A percentile compares a stretch with the other conserved stretches of the same genome.
Evolutionary conservation across 92 coral and sea anemone species (phyloP).

Genomic region (Epizoanthus fatuus): DNA sequence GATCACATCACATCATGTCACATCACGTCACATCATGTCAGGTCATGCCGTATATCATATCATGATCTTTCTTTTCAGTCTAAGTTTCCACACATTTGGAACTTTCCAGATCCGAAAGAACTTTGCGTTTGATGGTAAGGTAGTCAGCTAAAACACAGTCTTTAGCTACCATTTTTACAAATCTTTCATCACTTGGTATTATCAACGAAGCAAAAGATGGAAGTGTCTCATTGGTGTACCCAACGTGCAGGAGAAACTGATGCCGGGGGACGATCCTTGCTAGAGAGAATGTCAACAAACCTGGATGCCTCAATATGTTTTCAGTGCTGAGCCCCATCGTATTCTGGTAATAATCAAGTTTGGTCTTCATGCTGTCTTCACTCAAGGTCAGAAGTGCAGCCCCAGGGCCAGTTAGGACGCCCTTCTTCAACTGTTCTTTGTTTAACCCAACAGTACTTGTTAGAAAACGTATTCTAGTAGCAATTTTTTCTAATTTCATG

Average conservation of each 20-base stretch:
- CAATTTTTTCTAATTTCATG: constrained; percentile 40
- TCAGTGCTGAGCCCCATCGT: constrained; percentile 29
- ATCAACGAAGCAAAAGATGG: constrained; percentile 24
- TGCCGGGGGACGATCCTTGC: constrained; percentile 29
- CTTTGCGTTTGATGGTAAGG: not conserved
- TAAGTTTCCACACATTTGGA: not conserved
- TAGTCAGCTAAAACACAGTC: constrained; percentile 8
- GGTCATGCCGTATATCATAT: not conserved
- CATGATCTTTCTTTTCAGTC: not conserved
- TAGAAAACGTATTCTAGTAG: constrained; percentile 29
- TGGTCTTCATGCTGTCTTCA: constrained; percentile 14
- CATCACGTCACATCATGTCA: too few species aligned
- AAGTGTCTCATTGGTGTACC: not conserved
- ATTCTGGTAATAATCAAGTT: constrained; percentile 34
- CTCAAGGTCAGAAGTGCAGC: constrained; percentile 32
- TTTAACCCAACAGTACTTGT: constrained; percentile 13
- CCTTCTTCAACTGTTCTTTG: constrained; percentile 30
- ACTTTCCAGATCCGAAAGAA: constrained; percentile 5
- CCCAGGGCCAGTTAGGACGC: constrained; percentile 32
- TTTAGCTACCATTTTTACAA: constrained; percentile 6
- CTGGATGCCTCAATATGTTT: constrained; percentile 12
- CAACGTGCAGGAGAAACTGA: constrained; percentile 32
- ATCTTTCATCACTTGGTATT: constrained; percentile 34
- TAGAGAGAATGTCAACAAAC: constrained; percentile 35
- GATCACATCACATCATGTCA: too few species aligned